Base-by-base conservation (phyloP, 2,113 vertebrate genomes). In the Perca flavescens region DNA sequence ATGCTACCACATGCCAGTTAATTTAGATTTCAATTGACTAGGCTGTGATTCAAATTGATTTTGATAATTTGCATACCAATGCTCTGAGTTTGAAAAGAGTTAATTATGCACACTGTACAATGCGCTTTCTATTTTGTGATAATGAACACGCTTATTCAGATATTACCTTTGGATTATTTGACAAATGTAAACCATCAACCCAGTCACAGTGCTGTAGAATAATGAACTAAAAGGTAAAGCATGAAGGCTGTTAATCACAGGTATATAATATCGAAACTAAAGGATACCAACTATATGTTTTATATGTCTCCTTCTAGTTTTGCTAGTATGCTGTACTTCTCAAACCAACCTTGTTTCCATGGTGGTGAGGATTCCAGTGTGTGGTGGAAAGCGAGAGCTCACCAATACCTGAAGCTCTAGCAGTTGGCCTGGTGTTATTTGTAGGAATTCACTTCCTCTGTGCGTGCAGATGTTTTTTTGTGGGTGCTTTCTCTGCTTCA, bases 161-260 rank as follows among this genome's bases (percentile, higher is more conserved):
- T 40, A 69, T 70, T 43, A 60, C 69, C 15, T 63, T 63, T 66
- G 61, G 65, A 60, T n/a, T 68, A 12, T 86, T 82, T 86, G 64
- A 84, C 81, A 56, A 73, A 65, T 66, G n/a, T 61, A 21, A 73
- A 77, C 61, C 73, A 80, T 86, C 70, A 77, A 82, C 56, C 19
- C 62, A 47, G 57, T 68, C 56, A 31, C 25, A 34, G 17, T 58
- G 12, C 58, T 66, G 66, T 25, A 53, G 6, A 64, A 28, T 54
- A 73, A 60, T 63, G 3, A 66, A 65, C 64, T 57, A 79, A 53
- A 75, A 69, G 22, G 22, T 79, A 53, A 67, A 60, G 28, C 25
- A 9, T 67, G 67, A 54, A 36, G 47, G 47, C 4, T 16, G 63
- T 8, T 63, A 71, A 40, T 67, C 56, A n/a, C 14, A 34, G 6